phyloP scores from a whole-genome alignment of 2,888 invertebrate species.

The Tholera decimalis region DNA sequence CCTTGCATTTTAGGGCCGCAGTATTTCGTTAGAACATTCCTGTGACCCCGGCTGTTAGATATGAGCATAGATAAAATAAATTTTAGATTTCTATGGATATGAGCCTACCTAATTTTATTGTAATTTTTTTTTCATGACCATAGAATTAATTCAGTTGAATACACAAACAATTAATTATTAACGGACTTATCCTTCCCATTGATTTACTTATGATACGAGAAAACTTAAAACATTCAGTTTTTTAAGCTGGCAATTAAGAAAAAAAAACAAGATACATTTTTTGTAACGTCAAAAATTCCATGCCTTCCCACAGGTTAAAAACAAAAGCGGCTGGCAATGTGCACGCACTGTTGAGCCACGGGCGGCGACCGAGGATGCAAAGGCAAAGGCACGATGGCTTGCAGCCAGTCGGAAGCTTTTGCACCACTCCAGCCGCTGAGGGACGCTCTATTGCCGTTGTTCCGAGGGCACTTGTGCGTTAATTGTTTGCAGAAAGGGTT shows the following conservation, averaged over 20 bases:
- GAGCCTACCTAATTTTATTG: too few relatives aligned
- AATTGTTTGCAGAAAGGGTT: conserved; percentile 91
- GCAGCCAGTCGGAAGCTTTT: conserved; percentile 86
- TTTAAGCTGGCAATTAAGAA: not conserved
- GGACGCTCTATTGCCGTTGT: conserved; percentile 87
- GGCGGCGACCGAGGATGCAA: conserved; percentile 78
- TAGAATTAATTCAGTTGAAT: too few relatives aligned
- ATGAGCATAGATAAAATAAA: too few relatives aligned
- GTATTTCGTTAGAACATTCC: too few relatives aligned
- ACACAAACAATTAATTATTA: too few relatives aligned
- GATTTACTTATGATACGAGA: too few relatives aligned
- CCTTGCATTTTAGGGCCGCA: too few relatives aligned
- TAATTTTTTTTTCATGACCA: too few relatives aligned
- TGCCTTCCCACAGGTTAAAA: conserved; percentile 74
- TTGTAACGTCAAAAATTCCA: conserved; percentile 42
- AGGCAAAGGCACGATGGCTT: conserved; percentile 83
- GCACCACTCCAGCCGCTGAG: conserved; percentile 72
- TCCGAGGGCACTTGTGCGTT: conserved; percentile 87
- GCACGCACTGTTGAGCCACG: conserved; percentile 78
- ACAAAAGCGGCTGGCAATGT: conserved; percentile 78
- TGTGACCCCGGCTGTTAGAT: too few relatives aligned
- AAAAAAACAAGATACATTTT: conserved; percentile 19
- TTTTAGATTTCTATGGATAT: too few relatives aligned
- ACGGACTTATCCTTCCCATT: too few relatives aligned
- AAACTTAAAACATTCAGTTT: not conserved